Evolutionary conservation across 2,888 invertebrate genomes (phyloP).

Genomic region (Melanargia galathea): DNA sequence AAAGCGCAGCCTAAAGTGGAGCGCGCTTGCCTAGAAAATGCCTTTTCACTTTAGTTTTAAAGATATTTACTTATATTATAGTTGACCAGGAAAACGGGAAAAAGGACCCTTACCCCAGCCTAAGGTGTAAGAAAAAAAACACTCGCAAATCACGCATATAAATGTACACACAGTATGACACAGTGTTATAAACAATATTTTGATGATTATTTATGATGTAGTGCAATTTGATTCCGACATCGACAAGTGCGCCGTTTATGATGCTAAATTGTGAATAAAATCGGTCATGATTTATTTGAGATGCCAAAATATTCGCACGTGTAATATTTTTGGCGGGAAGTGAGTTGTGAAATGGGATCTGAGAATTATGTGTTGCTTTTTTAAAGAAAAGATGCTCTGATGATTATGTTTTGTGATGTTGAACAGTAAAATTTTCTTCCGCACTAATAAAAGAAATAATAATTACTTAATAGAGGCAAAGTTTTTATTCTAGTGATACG

Average conservation of each 20-base stretch:
- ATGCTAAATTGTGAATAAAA: conserved; percentile 54
- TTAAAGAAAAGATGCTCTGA: conserved; percentile 15
- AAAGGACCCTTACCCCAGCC: too few relatives aligned
- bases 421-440: too few relatives aligned
- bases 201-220: conserved; percentile 54
- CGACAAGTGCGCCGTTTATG: conserved; percentile 49
- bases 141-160: conserved; percentile 31
- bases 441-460: too few relatives aligned
- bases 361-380: conserved; percentile 25
- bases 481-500: too few relatives aligned
- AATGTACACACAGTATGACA: conserved; percentile 41
- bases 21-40: too few relatives aligned
- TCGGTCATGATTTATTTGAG: conserved; percentile 43
- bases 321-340: conserved; percentile 31
- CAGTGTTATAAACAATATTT: conserved; percentile 55
- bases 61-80: too few relatives aligned
- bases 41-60: too few relatives aligned
- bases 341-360: conserved; percentile 35
- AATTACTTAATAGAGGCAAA: too few relatives aligned
- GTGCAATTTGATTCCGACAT: conserved; percentile 52
- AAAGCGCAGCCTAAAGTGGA: too few relatives aligned
- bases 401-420: conserved; percentile 8
- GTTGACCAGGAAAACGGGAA: too few relatives aligned
- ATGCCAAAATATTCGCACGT: conserved; percentile 35
- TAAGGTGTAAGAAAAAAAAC: neutral